Base-by-base conservation (phyloP, 2,888 invertebrate species). In the Callimorpha dominula region DNA sequence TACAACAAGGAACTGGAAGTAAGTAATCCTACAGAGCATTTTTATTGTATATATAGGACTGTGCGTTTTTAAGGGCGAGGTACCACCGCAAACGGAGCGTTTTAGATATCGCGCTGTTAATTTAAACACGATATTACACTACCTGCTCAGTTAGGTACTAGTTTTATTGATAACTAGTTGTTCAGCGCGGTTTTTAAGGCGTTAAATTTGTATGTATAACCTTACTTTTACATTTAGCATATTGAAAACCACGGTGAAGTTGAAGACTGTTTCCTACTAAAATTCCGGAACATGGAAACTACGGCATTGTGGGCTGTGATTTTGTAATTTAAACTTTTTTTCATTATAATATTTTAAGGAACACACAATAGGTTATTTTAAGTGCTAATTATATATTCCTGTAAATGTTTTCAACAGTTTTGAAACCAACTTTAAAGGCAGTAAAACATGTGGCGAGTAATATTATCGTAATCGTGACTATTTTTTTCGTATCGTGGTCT, bases 51-150 rank as follows among this genome's bases (percentile, higher is more conserved):
- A 68, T 72, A 72, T 68, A 72, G 57, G 64, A 63, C 5, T 20
- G 31, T 31, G 40, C 20, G 49, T 15, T 57, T 67, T 65, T 50
- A 40, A 65, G 64, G 65, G 12, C 68, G 20, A n/a, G 68, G 72
- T 68, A 64, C 15, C 57, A 68, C 49, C 63, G 52, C 72, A 17
- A 72, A 68, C 72, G 72, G 68, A 67, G 72, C 67, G 72, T 67
- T 17, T 66, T 71, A 57, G 40, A 54, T 31, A 31, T 31, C 31
- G 60, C 0, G 6, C 17, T 42, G 31, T 43, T 64, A 43, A 64
- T 64, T 63, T 64, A 64, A 9, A n/a, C 17, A 17, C 17, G 17
- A 64, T 40, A 64, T 31, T 31, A 62, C 15, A 43, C 17, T 64
- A 43, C n/a, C 17, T 64, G 9, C 9, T 64, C 8, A n/a, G 17